Evolutionary conservation across 2,888 invertebrate genomes (phyloP), one percentile per base, ranked within the genome.

Genomic region (Ectobius pallidus): DNA sequence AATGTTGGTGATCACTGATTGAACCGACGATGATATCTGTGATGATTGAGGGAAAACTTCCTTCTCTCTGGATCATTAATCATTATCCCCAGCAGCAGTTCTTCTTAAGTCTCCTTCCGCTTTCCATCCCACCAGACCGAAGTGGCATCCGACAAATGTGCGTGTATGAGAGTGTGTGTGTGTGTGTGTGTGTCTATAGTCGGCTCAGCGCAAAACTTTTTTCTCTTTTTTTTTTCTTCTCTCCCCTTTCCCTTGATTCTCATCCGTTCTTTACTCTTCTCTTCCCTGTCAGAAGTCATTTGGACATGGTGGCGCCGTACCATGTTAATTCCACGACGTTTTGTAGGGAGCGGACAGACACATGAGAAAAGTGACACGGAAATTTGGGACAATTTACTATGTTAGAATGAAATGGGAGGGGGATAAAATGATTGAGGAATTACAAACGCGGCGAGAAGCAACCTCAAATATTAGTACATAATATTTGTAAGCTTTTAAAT

Each of bases 281-380:
- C 39, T 62, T 62, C 62, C 67, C 71, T 71, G 71, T 71, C 71
- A 71, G 52, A 55, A 71, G 71, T 71, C 65, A 71, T 71, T 71
- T 71, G 71, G 71, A 71, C 71, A 55, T 30, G 39, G 49, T 55
- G 71, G 71, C 71, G 71, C 71, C n/a, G n/a, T n/a, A n/a, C n/a
- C 71, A 71, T 71, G 71, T 71, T 71, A 71, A 71, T 71, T 71
- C 55, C 39, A 34, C 58, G 46, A 30, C 58, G 58, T 58, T 58
- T 58, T 58, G 65, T 65, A 44, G 65, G 65, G 65, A 46, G 65
- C 44, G 44, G 65, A 65, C 65, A 65, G 65, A 44, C 65, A 46
- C 22, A 65, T 65, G 70, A 70, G 30, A 55, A 58, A 58, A 42
- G 70, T 42, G 58, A 70, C n/a, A 70, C 70, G 70, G 70, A 70